Evolutionary conservation across 2,797 vertebrate species (phyloP), one percentile per base, ranked within the genome.

Genomic region (Lophotriccus pileatus): DNA sequence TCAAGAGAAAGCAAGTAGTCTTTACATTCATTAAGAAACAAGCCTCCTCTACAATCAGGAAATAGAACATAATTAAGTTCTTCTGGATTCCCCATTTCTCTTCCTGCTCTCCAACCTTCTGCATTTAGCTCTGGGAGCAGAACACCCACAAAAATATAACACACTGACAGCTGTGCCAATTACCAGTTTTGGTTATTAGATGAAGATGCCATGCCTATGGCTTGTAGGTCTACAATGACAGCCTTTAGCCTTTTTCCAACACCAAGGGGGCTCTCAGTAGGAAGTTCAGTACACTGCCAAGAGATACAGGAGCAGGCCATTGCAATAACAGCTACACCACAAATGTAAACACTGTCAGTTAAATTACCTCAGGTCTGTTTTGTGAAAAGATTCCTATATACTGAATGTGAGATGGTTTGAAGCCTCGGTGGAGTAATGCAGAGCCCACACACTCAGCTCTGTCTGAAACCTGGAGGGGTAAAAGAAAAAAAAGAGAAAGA

Each of bases 341-440:
- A 39, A 52, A 39, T 11, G 47, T 13, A 78, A 18, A 58, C 34
- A n/a, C 50, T 5, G 2, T 18, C 27, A 50, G 17, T 52, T 41
- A n/a, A 63, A 19, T 95, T 98, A 99, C 99, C 99, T 99, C 99
- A 41, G 99, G 99, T 95, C 99, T 98, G 97, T 99, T 99, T 95
- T 99, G 99, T 64, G 99, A 96, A 79, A 99, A 99, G 95, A 99
- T 98, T 90, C 99, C 99, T 14, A 99, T 93, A 78, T 95, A 98
- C 55, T 98, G 98, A 93, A 98, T 97, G 3, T 98, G 97, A 44
- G 98, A 94, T 3, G 98, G 89, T 89, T 97, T 98, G 97, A 98
- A 99, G 77, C 99, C 99, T 98, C 97, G 98, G 91, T 99, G 98
- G 53, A 99, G 97, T 69, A 99, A 98, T 0, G 98, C 99, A 17